Evolutionary conservation across 2,113 vertebrate genomes (phyloP).

Genomic region (Burhinus bistriatus): DNA sequence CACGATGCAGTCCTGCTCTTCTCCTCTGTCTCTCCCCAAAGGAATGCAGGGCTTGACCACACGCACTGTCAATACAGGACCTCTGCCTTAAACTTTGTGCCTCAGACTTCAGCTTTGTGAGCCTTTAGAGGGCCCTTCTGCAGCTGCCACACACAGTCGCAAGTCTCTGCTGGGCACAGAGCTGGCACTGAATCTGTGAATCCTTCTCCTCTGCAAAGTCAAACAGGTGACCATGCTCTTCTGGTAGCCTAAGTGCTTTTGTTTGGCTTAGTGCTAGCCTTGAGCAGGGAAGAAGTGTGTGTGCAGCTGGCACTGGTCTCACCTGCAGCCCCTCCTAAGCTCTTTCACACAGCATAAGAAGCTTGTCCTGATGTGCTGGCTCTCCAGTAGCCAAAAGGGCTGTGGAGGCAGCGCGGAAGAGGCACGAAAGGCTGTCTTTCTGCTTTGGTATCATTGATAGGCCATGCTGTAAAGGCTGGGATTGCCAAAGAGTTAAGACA

Average conservation of each 20-base stretch:
- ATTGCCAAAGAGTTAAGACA: neutral
- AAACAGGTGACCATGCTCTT: neutral
- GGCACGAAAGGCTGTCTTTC: neutral
- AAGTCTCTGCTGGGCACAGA: neutral
- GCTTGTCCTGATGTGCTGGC: neutral
- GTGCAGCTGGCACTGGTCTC: neutral
- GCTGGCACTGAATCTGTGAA: neutral
- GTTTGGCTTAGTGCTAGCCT: neutral
- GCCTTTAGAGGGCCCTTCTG: neutral
- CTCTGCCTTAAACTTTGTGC: neutral
- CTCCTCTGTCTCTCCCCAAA: neutral
- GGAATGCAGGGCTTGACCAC: constrained; percentile 7
- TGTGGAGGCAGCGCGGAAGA: neutral
- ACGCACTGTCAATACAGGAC: neutral
- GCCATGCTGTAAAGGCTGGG: neutral
- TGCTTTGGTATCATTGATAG: neutral
- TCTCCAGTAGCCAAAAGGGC: neutral
- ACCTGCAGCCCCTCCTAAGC: neutral
- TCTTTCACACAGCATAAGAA: neutral
- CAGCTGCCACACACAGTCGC: neutral
- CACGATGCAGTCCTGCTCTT: neutral
- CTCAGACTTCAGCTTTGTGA: neutral
- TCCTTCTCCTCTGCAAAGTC: neutral
- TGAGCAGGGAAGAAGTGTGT: neutral
- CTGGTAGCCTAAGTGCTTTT: neutral